Evolutionary conservation across 2,888 invertebrate genomes (phyloP).

Genomic region (Clostera curtula): DNA sequence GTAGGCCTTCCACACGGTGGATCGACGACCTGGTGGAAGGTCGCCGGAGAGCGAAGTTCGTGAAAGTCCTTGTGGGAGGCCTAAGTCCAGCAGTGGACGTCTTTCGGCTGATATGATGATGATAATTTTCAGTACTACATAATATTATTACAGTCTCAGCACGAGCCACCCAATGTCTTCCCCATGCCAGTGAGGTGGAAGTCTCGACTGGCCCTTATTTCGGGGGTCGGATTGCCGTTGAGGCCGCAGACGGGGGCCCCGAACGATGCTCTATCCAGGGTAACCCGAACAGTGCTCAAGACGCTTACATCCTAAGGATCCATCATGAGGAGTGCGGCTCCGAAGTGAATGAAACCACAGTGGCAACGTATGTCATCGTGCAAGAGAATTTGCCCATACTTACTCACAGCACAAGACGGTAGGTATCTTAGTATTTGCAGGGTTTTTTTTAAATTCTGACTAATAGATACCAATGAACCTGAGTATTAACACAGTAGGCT

Average conservation of each 20-base stretch:
- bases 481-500: too few species aligned
- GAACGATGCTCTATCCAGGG: slow-evolving; percentile 84
- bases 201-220: slow-evolving; percentile 89
- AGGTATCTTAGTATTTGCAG: too few species aligned
- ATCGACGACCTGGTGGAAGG: too few species aligned
- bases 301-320: slow-evolving; percentile 83
- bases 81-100: too few species aligned
- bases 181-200: slow-evolving; percentile 87
- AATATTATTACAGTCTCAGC: slow-evolving; percentile 86
- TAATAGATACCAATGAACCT: too few species aligned
- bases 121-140: too few species aligned
- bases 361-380: slow-evolving; percentile 87
- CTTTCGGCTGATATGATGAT: too few species aligned
- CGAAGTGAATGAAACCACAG: slow-evolving; percentile 84
- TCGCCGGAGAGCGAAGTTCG: too few species aligned
- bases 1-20: too few species aligned
- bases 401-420: slow-evolving; percentile 85
- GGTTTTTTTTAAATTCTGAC: too few species aligned
- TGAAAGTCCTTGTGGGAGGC: too few species aligned
- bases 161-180: slow-evolving; percentile 84
- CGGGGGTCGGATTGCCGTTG: slow-evolving; percentile 84
- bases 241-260: slow-evolving; percentile 80
- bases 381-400: slow-evolving; percentile 89
- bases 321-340: slow-evolving; percentile 85
- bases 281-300: slow-evolving; percentile 80